Base-by-base conservation (phyloP, 2,888 invertebrate species). In the Parnassius apollo region DNA sequence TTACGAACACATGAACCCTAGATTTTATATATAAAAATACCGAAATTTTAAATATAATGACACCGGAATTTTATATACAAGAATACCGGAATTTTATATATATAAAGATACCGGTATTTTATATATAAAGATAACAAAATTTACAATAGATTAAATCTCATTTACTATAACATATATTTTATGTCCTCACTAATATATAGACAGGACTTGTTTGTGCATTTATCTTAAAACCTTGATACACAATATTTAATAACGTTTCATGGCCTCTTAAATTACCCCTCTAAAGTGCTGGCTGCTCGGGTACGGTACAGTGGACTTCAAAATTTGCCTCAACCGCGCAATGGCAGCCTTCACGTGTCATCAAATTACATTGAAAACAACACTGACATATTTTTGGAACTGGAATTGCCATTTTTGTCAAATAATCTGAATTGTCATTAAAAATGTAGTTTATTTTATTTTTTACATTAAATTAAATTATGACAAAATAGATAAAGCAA, bases 281-380 rank as follows among this genome's bases (percentile, higher is more conserved):
- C 62, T 53, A 9, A 22, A 45, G 42, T 18, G 61, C n/a, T n/a
- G n/a, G n/a, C n/a, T n/a, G n/a, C 64, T 71, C 69, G 66, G 70
- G 66, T 70, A 76, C 71, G 73, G 69, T 68, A 65, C 68, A 70
- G 62, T 72, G 71, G 69, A 65, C 70, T 68, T 68, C 56, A 69
- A 71, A 72, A 70, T 68, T 72, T 65, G 55, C 67, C 72, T 71
- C 66, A 70, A 56, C 71, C 73, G 64, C 57, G 66, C 62, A 65
- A 65, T 59, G 49, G 42, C 54, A 65, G 67, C 68, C 67, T 49
- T 66, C 66, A 53, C 45, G 42, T 54, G 57, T 66, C 68, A 65
- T 71, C 65, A 67, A 65, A 74, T 71, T 73, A 69, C 71, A 60
- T 50, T 35, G 46, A 52, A 35, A 55, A 46, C 46, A 56, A 42